Evolutionary conservation across 2,888 invertebrate species (phyloP), one percentile per base, ranked within the genome.

Genomic region (Anoplius nigerrimus): DNA sequence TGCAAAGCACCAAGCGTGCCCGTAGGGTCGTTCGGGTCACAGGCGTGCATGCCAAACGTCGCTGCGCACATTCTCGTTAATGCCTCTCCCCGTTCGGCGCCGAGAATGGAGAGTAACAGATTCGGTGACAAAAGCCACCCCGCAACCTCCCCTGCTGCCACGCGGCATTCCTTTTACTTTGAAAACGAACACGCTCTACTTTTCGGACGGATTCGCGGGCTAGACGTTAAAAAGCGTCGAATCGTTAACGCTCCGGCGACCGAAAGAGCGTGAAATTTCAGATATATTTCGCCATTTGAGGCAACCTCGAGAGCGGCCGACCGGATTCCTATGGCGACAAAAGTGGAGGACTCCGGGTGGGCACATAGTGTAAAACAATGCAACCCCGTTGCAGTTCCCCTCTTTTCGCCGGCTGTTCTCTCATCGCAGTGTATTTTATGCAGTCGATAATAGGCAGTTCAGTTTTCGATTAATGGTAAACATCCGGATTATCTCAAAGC

Each of bases 131-230:
- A 76, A 34, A 76, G 72, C 56, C 54, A 8, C 34, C 48, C 34
- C n/a, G 22, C 58, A 59, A 61, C 43, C 11, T 27, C 34, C 34
- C 55, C 60, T 63, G 52, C 56, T 51, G 13, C 27, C 45, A 54
- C 22, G 8, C 22, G 2, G 4, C 59, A 11, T 54, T 56, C 60
- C 58, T 75, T 69, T 72, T 66, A 70, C 76, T 72, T 76, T 75
- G 72, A 71, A 75, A 76, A 69, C 60, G 66, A 61, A 75, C 64
- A 55, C 72, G 76, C 55, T 68, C 60, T 54, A 75, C 60, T 69
- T 71, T 62, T 66, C 52, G 60, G 48, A 65, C 59, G 20, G 21
- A 15, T 21, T 52, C 52, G 21, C n/a, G 52, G 52, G 48, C 48
- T 8, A 6, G 48, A 18, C n/a, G 18, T 5, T 48, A 48, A 48